Base-by-base conservation (phyloP, 2,888 invertebrate genomes). In the Dasypolia templi region DNA sequence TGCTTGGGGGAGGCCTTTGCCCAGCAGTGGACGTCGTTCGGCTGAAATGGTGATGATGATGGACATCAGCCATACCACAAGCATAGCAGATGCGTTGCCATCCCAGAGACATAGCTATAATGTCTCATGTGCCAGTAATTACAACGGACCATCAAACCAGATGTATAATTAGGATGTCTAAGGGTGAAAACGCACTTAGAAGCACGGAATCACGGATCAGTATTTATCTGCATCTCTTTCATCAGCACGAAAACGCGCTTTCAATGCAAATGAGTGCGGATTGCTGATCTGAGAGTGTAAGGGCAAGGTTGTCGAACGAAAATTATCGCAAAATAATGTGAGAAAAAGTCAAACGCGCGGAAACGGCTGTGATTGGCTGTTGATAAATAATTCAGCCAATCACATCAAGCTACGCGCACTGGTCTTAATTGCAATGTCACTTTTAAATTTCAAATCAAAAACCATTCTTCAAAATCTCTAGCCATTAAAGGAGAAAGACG, bases 381-480 rank as follows among this genome's bases (percentile, higher is more conserved):
- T 14, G 32, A 22, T 17, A 32, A 58, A 32, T 22, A 32, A 58
- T 14, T 61, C 11, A 26, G 11, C 11, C 19, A 39, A 39, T 6
- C 19, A 26, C 12, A 26, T 11, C 26, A 3, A 26, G 19, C 26
- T 26, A 62, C 12, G 26, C 12, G 42, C 62, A 7, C 42, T 22
- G 39, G 26, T 3, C 3, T 19, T 35, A 35, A 26, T 17, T 19
- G 61, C 26, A 19, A 42, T n/a, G n/a, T 19, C 26, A 19, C 11
- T 26, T 61, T 17, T 17, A n/a, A 19, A 5, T 61, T 7, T 29
- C 19, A 12, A 26, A 29, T 14, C 11, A 11, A 32, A 22, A 44
- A 56, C 6, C 17, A 14, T 77, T 79, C 59, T 81, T 83, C 80
- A 69, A 81, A 74, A 74, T 64, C 63, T 68, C 49, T 56, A 72